These are phyloP conservation scores for Lepidothrix coronata DNA, from an alignment of 2,113 vertebrate species.

Conservation along the genomic window DNA sequence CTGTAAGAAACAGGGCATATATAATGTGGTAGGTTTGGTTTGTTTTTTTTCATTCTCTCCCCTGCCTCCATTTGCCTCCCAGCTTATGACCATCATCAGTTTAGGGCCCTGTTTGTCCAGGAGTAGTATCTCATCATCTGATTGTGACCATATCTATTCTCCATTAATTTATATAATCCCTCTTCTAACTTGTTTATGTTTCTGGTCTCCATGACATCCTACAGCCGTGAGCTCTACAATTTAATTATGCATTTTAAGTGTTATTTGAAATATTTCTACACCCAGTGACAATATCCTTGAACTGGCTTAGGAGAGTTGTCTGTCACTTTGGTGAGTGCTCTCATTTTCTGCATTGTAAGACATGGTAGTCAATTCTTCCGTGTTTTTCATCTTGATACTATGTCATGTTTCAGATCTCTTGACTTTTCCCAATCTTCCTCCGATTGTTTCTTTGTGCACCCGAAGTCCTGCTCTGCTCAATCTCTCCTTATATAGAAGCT, in stretches of 20 bases:
- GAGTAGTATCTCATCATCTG: neutral
- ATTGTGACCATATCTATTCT: neutral
- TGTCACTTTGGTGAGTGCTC: neutral
- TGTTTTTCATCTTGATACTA: neutral
- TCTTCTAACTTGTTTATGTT: slow-evolving; percentile 43
- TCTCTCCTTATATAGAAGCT: slow-evolving; percentile 39
- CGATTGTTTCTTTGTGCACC: neutral
- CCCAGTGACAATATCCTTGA: neutral
- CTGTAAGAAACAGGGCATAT: slow-evolving; percentile 4
- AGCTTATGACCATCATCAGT: neutral
- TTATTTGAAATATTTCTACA: neutral
- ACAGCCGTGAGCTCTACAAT: neutral
- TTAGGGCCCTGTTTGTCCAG: neutral
- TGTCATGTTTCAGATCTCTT: neutral
- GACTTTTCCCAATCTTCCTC: neutral
- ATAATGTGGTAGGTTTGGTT: neutral
- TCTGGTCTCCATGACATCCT: slow-evolving; percentile 7
- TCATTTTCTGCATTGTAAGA: neutral
- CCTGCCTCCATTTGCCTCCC: neutral
- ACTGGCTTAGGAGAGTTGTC: neutral
- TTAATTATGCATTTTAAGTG: neutral
- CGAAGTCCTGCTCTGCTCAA: neutral
- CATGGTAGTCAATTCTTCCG: rapidly evolving
- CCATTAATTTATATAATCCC: neutral
- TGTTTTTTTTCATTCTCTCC: neutral